phyloP scores from a whole-genome alignment of 2,113 vertebrate species.

The Pao palembangensis region DNA sequence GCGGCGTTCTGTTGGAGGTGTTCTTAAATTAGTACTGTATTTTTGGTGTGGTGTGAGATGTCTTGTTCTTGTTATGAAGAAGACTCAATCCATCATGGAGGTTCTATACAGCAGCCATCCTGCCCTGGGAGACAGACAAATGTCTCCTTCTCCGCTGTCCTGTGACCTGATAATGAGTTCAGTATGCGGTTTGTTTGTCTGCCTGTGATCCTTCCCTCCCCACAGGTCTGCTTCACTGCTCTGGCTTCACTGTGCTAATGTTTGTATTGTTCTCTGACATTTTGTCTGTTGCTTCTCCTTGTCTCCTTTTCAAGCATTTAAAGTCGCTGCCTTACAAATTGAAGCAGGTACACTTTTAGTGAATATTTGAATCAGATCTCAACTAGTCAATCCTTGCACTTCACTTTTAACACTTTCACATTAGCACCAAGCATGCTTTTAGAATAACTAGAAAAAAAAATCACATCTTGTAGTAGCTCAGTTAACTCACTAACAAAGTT shows the following conservation, averaged over 20 bases:
- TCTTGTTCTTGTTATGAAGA: constrained; percentile 15
- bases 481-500: constrained; percentile 47
- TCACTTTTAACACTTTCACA: constrained; percentile 21
- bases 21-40: constrained; percentile 43
- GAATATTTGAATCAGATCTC: constrained; percentile 11
- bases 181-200: constrained; percentile 22
- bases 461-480: constrained; percentile 3
- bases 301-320: constrained; percentile 79
- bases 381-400: constrained; percentile 8
- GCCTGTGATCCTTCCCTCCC: constrained; percentile 27
- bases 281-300: constrained; percentile 59
- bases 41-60: constrained; percentile 8
- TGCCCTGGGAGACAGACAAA: constrained; percentile 37
- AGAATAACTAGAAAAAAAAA: constrained; percentile 26
- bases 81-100: not conserved
- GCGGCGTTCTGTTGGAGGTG: constrained; percentile 43
- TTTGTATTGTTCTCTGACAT: constrained; percentile 42
- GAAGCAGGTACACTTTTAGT: constrained; percentile 82
- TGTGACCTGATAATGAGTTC: constrained; percentile 40
- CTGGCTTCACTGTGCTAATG: constrained; percentile 8
- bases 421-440: constrained; percentile 49
- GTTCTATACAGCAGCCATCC: constrained; percentile 31
- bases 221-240: constrained; percentile 39
- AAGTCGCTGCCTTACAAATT: constrained; percentile 81
- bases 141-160: constrained; percentile 38